Base-by-base conservation (phyloP, 2,113 vertebrate genomes). In the Toxostoma redivivum region DNA sequence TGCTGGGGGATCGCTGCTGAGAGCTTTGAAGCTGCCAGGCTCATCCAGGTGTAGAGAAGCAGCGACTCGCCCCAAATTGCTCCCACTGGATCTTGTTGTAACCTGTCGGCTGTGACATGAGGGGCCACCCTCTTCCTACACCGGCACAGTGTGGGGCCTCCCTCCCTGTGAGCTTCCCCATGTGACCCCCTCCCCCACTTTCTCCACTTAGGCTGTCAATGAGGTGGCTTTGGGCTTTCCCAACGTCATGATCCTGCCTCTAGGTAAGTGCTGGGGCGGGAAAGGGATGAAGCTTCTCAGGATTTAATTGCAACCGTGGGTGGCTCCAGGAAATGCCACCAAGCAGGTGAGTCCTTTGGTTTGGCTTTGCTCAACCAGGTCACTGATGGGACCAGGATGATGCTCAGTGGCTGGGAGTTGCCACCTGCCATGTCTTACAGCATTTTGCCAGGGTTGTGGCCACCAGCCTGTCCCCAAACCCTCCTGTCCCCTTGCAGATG, bases 1-100 rank as follows among this genome's bases (percentile, higher is more conserved):
- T 6, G 5, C 31, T 0, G 0, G 72, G 47, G 27, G 0, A 8
- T 60, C 0, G 0, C 69, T 69, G 28, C 18, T 1, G 9, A 35
- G 22, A 47, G 11, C 19, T 73, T 30, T 47, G 54, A 14, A 42
- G 50, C 10, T 6, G 9, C 62, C 2, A 6, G 10, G 25, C n/a
- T 72, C 40, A 16, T 73, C 19, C 4, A 1, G 51, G 28, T 11
- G 21, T 9, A 6, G 66, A 7, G 77, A 27, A 22, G 73, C 45
- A 53, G 47, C 0, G 0, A 31, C 70, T 48, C 3, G 1, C 42
- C 81, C 45, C 9, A 3, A 2, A 61, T 31, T 1, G 11, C 62
- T 80, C 45, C 67, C 30, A 1, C 4, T 2, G 14, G 38, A 6
- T 25, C 64, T 44, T 78, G 78, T 47, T 8, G 6, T 9, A 27